These are phyloP conservation scores for Eulacestoma nigropectus DNA, from an alignment of 2,113 vertebrate genomes.

Conservation along the genomic window DNA sequence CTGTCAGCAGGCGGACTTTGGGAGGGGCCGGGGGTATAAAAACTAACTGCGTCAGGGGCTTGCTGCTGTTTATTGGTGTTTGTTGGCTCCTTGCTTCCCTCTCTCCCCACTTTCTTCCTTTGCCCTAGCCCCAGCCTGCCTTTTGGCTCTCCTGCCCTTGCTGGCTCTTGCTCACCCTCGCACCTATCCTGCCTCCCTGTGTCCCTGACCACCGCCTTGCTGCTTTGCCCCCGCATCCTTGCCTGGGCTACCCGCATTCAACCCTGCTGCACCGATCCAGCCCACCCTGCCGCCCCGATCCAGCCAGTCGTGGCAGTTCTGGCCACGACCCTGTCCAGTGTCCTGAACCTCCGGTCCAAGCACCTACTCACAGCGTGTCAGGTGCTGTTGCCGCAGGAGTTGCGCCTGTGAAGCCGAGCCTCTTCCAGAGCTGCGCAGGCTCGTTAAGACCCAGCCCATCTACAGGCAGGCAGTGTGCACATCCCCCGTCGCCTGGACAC, in stretches of 20 bases:
- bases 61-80: neutral
- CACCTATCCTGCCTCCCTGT: neutral
- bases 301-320: neutral
- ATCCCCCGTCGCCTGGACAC: neutral
- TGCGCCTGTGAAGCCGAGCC: neutral
- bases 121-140: neutral
- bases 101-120: no score
- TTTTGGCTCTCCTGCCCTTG: neutral
- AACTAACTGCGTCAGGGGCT: no score
- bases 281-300: neutral
- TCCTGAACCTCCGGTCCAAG: neutral
- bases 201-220: neutral
- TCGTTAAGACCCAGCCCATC: no score
- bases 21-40: neutral
- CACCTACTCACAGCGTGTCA: neutral
- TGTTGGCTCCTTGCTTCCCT: no score
- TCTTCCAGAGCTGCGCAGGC: neutral
- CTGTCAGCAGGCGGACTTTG: accelerated
- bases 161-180: neutral
- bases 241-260: no score
- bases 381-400: neutral
- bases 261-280: no score
- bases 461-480: neutral
- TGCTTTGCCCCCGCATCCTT: neutral
- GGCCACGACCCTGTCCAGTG: neutral